Evolutionary conservation across 2,888 invertebrate genomes (phyloP).

Genomic region (Drosophila flavopinicola): DNA sequence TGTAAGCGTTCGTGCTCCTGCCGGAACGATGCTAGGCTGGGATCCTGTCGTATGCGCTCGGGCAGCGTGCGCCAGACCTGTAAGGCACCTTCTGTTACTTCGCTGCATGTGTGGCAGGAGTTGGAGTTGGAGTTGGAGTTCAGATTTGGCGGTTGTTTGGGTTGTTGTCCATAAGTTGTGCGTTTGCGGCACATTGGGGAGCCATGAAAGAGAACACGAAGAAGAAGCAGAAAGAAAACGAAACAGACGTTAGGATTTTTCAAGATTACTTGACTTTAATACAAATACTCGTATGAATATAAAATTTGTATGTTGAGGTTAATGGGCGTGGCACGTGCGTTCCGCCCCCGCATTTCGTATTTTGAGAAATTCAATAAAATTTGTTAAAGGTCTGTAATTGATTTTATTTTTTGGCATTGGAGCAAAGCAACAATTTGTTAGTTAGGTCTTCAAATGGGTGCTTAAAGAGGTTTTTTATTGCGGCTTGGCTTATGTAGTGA

Average conservation of each 20-base stretch:
- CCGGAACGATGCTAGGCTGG: constrained; percentile 87
- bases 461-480: constrained; percentile 32
- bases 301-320: constrained; percentile 63
- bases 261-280: constrained; percentile 66
- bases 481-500: constrained; percentile 22
- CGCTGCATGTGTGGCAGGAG: constrained; percentile 75
- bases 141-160: background rate
- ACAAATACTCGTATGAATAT: constrained; percentile 39
- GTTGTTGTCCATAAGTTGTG: constrained; percentile 40
- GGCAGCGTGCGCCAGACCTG: constrained; percentile 89
- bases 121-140: background rate
- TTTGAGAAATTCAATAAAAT: constrained; percentile 49
- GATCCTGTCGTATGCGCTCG: constrained; percentile 88
- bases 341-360: constrained; percentile 10
- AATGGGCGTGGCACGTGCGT: constrained; percentile 45
- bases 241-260: constrained; percentile 59
- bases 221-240: constrained; percentile 10
- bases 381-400: constrained; percentile 52
- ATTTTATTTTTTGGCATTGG: constrained; percentile 39
- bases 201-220: constrained; percentile 48
- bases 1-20: constrained; percentile 84
- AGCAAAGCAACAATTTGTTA: constrained; percentile 20
- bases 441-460: constrained; percentile 41
- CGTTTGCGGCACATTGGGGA: constrained; percentile 68
- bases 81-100: constrained; percentile 87